Evolutionary conservation across 2,113 vertebrate genomes (phyloP), one percentile per base, ranked within the genome.

Genomic region (Pollachius pollachius): DNA sequence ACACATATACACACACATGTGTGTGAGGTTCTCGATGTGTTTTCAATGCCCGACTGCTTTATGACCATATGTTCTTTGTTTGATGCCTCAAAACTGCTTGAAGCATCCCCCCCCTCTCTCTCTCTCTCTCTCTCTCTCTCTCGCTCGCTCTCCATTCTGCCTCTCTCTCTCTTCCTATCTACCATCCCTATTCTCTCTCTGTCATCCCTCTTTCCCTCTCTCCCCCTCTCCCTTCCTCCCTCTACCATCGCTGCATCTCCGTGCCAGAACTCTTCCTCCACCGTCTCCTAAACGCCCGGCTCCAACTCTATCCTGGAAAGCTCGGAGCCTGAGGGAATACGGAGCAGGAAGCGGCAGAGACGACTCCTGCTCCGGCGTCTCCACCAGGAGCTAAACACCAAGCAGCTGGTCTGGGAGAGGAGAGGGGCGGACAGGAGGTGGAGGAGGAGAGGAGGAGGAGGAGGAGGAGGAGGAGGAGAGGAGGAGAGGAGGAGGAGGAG

Each of bases 331-430:
- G 23, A 61, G 80, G 84, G 87, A 88, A 87, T 80, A 82, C 54
- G 77, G 82, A 25, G 77, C 85, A 80, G 81, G 58, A 85, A 85
- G 85, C 77, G 85, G 86, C 89, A 88, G 89, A 87, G 84, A 86
- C 76, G 81, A 85, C 84, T 74, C 85, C 87, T 41, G 69, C 77
- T 69, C 64, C 67, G 73, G 77, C 84, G 82, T 86, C 79, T 76
- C 78, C 64, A 82, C 76, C 79, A 6, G 4, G 27, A 27, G 27
- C 75, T 88, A 89, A 88, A 89, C 87, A 86, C 72, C 81, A 81
- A 76, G 81, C 89, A 89, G 89, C 89, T 88, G 89, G 84, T 84
- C 83, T 85, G 54, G 5, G 78, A 81, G 82, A 79, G 75, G 30
- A 11, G 37, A 41, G 37, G 1, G 1, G 74, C 80, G 85, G 71